phyloP scores from a whole-genome alignment of 2,113 vertebrate species.

The Mesitornis unicolor region DNA sequence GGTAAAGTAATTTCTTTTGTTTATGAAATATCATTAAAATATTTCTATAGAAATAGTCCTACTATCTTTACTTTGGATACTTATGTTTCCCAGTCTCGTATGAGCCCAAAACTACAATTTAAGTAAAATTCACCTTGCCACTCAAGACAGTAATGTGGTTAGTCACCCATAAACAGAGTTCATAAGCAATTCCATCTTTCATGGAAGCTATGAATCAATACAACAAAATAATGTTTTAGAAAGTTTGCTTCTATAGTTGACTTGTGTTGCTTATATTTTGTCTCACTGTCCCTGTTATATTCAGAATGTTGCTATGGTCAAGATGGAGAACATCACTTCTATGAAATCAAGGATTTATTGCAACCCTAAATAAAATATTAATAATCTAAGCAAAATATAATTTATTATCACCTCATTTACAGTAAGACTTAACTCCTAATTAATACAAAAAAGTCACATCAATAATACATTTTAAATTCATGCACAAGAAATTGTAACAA shows the following conservation, averaged over 20 bases:
- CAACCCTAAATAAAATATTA: not conserved
- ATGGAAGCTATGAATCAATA: not conserved
- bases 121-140: not conserved
- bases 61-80: not conserved
- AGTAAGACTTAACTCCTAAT: not conserved
- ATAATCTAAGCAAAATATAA: not conserved
- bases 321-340: not conserved
- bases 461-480: not conserved
- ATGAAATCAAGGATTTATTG: not conserved
- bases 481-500: not conserved
- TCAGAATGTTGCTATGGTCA: not conserved
- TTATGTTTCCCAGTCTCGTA: not conserved
- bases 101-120: not conserved
- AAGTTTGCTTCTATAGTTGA: accelerated
- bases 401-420: not conserved
- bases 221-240: not conserved
- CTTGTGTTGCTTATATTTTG: not conserved
- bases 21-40: not conserved
- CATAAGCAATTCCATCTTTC: not conserved
- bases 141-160: not conserved
- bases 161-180: not conserved
- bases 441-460: not conserved
- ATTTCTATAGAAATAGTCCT: not conserved
- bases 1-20: not conserved
- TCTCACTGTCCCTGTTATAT: not conserved